phyloP scores from a whole-genome alignment of 1,140 invertebrate species.

The Gonioctena quinquepunctata region DNA sequence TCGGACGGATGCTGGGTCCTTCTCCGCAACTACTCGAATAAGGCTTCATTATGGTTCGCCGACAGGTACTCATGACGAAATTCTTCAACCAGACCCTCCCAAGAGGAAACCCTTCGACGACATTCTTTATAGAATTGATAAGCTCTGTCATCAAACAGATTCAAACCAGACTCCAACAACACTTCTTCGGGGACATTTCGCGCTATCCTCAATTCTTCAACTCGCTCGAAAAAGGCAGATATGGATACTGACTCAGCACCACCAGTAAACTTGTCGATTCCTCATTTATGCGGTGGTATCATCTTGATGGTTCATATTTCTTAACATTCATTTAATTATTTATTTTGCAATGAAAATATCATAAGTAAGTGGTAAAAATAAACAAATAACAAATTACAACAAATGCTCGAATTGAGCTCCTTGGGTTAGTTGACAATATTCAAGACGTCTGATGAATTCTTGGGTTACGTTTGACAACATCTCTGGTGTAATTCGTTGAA shows the following conservation, averaged over 20 bases:
- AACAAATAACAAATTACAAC: no score
- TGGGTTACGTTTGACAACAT: no score
- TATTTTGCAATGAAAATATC: no score
- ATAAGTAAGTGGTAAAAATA: no score
- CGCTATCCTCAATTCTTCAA: slow-evolving; percentile 14
- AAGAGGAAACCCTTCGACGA: slow-evolving; percentile 8
- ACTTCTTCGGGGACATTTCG: slow-evolving; percentile 10
- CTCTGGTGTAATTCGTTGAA: no score
- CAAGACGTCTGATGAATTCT: no score
- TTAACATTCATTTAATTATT: no score
- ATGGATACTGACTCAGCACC: slow-evolving; percentile 1
- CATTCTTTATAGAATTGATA: slow-evolving; percentile 36
- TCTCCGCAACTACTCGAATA: slow-evolving; percentile 27
- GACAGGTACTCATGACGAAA: slow-evolving; percentile 31
- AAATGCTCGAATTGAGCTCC: no score
- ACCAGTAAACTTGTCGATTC: neutral
- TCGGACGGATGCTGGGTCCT: slow-evolving; percentile 25
- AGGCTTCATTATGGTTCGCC: slow-evolving; percentile 20
- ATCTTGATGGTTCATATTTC: no score
- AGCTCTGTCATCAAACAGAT: slow-evolving; percentile 24
- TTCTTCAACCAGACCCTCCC: slow-evolving; percentile 26
- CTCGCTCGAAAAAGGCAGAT: slow-evolving; percentile 22
- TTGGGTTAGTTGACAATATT: no score
- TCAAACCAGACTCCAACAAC: slow-evolving; percentile 21
- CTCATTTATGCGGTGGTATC: slow-evolving; percentile 3